Conservation (phyloP, 1,140 invertebrate genomes). For the Pissodes strobi region DNA sequence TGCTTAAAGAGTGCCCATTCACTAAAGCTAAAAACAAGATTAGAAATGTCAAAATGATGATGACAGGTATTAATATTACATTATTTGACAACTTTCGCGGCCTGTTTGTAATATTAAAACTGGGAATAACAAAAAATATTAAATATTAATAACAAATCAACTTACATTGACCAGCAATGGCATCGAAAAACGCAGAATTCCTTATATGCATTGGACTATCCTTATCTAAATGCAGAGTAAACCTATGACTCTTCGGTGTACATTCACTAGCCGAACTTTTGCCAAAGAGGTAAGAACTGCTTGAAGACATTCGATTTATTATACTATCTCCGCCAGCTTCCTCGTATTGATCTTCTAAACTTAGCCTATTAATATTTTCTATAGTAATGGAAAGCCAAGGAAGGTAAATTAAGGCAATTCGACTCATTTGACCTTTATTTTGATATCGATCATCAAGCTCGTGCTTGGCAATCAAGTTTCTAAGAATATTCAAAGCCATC, state of each 20-base stretch:
- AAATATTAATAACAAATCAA: too few species aligned
- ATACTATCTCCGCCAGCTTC: slow-evolving; percentile 53
- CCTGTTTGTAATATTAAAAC: too few species aligned
- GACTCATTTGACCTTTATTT: slow-evolving; percentile 74
- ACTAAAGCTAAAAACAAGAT: slow-evolving; percentile 51
- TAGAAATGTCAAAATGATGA: slow-evolving; percentile 5
- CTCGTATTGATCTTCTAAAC: slow-evolving; percentile 50
- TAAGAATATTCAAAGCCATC: slow-evolving; percentile 75
- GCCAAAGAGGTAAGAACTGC: slow-evolving; percentile 50
- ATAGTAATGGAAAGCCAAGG: slow-evolving; percentile 87
- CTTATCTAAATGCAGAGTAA: slow-evolving; percentile 62
- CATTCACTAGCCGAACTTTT: slow-evolving; percentile 51
- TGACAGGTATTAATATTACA: too few species aligned
- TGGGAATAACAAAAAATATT: too few species aligned
- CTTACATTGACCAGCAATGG: slow-evolving; percentile 75
- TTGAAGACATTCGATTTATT: slow-evolving; percentile 59
- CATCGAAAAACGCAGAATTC: slow-evolving; percentile 76
- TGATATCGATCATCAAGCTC: slow-evolving; percentile 90
- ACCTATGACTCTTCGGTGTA: slow-evolving; percentile 51
- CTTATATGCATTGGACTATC: slow-evolving; percentile 66
- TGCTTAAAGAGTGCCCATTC: slow-evolving; percentile 63
- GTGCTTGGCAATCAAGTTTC: slow-evolving; percentile 90
- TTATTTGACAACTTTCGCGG: too few species aligned
- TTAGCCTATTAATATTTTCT: slow-evolving; percentile 76
- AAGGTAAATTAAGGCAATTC: slow-evolving; percentile 88